phyloP scores from a whole-genome alignment of 2,888 invertebrate species.

The Epinotia nisella region DNA sequence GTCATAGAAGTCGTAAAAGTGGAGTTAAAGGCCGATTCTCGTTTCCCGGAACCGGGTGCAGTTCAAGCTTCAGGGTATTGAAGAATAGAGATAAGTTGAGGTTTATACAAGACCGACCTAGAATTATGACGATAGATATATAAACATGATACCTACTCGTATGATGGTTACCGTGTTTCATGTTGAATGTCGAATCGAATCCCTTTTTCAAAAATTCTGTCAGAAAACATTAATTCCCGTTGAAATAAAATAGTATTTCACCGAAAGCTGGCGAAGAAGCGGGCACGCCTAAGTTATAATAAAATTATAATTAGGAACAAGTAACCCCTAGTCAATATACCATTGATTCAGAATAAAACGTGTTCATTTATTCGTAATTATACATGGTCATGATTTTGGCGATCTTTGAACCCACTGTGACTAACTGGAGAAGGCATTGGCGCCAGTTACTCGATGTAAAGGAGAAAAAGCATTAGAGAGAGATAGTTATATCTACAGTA shows the following conservation, averaged over 20 bases:
- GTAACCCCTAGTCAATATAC: background rate
- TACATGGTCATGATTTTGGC: background rate
- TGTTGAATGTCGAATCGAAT: too few species aligned
- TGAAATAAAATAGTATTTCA: too few species aligned
- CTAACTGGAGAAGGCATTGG: background rate
- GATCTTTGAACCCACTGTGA: constrained; percentile 16
- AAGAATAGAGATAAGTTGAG: background rate
- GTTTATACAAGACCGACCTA: background rate
- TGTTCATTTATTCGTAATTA: background rate
- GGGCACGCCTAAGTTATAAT: background rate
- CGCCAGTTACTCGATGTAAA: background rate
- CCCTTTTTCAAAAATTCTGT: too few species aligned
- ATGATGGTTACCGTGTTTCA: too few species aligned
- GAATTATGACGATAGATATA: background rate
- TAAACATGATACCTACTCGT: background rate
- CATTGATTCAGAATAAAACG: background rate
- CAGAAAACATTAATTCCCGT: too few species aligned
- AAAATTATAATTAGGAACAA: background rate
- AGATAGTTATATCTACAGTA: constrained; percentile 4
- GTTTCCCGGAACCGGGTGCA: background rate
- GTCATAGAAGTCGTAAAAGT: constrained; percentile 2
- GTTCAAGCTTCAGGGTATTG: constrained; percentile 11
- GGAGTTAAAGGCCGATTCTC: constrained; percentile 20
- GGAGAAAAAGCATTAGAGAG: constrained; percentile 11
- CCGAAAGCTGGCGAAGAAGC: too few species aligned